Conservation (phyloP, 2,797 vertebrate species). For the Arrhamphus sclerolepis region DNA sequence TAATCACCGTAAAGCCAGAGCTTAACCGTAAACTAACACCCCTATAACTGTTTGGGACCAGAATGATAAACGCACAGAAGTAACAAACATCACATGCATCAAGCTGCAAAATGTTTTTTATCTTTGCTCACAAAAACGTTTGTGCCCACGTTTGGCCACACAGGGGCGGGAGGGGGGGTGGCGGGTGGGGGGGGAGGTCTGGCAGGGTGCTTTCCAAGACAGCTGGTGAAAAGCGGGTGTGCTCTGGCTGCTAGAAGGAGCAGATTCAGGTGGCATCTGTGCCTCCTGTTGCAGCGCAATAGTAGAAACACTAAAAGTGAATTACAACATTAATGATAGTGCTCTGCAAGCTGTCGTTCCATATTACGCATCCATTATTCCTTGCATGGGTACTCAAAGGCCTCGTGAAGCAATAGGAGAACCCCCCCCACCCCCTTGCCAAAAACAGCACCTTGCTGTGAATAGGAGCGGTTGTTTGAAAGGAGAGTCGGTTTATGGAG, state of each 20-base stretch:
- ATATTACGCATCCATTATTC: constrained; percentile 75
- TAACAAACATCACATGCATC: background rate
- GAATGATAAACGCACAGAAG: background rate
- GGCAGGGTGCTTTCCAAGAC: constrained; percentile 66
- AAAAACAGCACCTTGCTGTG: constrained; percentile 27
- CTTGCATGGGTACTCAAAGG: constrained; percentile 69
- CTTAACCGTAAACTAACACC: constrained; percentile 6
- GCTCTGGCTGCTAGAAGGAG: constrained; percentile 69
- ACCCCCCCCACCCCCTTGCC: background rate
- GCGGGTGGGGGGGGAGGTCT: constrained; percentile 20
- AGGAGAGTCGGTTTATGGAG: constrained; percentile 48
- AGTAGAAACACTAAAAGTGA: constrained; percentile 79
- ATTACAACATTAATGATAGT: constrained; percentile 80
- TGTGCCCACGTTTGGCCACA: constrained; percentile 38
- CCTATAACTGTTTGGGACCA: background rate
- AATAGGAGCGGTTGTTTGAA: constrained; percentile 33
- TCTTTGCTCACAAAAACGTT: constrained; percentile 11
- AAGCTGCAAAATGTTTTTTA: background rate
- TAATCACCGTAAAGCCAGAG: background rate
- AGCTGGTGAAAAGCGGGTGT: constrained; percentile 73
- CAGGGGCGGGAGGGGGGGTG: constrained; percentile 2
- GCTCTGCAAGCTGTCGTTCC: constrained; percentile 80
- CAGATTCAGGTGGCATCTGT: constrained; percentile 81
- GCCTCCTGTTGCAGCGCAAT: constrained; percentile 77
- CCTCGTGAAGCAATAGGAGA: constrained; percentile 53